phyloP scores from a whole-genome alignment of 2,113 vertebrate species.

The Furnarius figulus region DNA sequence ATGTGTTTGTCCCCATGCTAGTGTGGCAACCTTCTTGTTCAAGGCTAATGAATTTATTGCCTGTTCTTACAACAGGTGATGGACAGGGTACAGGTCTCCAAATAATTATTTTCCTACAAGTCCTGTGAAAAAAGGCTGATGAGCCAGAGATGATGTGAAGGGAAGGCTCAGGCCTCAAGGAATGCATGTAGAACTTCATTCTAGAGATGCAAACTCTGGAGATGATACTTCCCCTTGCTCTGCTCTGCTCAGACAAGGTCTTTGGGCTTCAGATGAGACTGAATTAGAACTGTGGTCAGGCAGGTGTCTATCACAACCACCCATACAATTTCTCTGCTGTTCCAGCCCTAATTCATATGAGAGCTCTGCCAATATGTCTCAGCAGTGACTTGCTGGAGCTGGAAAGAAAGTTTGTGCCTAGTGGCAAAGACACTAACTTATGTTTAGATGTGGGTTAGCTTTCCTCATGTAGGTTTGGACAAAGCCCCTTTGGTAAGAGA shows the following conservation, averaged over 20 bases:
- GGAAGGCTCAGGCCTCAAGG: neutral
- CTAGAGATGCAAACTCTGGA: neutral
- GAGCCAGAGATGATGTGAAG: neutral
- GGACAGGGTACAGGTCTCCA: neutral
- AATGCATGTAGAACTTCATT: neutral
- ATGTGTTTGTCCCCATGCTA: neutral
- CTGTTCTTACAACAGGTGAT: neutral
- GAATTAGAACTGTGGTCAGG: neutral
- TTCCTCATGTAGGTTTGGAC: neutral
- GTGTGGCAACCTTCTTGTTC: neutral
- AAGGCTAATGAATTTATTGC: neutral
- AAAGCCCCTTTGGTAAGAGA: neutral
- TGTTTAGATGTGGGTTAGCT: neutral
- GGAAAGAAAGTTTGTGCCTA: neutral
- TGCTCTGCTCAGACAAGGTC: neutral
- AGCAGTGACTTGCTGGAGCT: neutral
- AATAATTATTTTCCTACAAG: neutral
- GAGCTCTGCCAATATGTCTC: neutral
- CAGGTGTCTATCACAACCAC: neutral
- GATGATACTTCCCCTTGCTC: neutral
- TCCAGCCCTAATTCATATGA: neutral
- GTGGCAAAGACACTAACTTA: neutral
- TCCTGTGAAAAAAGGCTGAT: neutral
- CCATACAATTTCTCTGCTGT: neutral
- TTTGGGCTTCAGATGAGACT: neutral